phyloP scores from a whole-genome alignment of 2,113 vertebrate genomes.

The Macrotus californicus region DNA sequence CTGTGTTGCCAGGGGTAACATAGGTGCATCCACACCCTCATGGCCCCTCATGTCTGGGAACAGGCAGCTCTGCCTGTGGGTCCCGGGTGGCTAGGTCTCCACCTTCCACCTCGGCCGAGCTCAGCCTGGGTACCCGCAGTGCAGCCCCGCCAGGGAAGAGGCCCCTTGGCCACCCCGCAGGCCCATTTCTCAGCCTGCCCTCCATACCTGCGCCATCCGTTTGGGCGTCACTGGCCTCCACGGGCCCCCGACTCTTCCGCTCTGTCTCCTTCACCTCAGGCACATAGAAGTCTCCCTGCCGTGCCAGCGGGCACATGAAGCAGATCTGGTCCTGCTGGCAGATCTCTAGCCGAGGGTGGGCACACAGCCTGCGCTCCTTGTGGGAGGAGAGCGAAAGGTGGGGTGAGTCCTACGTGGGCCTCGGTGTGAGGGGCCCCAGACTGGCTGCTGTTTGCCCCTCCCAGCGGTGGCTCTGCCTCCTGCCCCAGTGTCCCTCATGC shows the following conservation, averaged over 20 bases:
- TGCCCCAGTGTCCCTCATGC: neutral
- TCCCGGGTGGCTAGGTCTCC: neutral
- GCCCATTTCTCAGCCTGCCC: neutral
- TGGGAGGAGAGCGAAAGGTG: slow-evolving; percentile 32
- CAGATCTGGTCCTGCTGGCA: slow-evolving; percentile 87
- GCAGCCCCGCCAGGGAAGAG: neutral
- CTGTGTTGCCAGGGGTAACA: neutral
- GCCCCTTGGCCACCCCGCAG: neutral
- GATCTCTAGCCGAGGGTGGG: slow-evolving; percentile 93
- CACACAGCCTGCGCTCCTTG: slow-evolving; percentile 92
- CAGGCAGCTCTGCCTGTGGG: neutral
- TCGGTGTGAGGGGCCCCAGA: neutral
- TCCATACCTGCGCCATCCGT: slow-evolving; percentile 88
- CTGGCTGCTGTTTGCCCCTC: neutral
- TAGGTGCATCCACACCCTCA: neutral
- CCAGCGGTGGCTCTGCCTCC: neutral
- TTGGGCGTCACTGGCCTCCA: slow-evolving; percentile 82
- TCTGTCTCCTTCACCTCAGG: slow-evolving; percentile 91
- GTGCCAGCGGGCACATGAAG: slow-evolving; percentile 92
- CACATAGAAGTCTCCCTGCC: slow-evolving; percentile 93
- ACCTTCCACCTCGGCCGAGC: neutral
- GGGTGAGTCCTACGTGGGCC: neutral
- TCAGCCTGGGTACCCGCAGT: neutral
- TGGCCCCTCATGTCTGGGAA: neutral
- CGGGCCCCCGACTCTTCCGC: slow-evolving; percentile 80